Conservation (phyloP, 2,888 invertebrate species). For the Ophion obscuratus region DNA sequence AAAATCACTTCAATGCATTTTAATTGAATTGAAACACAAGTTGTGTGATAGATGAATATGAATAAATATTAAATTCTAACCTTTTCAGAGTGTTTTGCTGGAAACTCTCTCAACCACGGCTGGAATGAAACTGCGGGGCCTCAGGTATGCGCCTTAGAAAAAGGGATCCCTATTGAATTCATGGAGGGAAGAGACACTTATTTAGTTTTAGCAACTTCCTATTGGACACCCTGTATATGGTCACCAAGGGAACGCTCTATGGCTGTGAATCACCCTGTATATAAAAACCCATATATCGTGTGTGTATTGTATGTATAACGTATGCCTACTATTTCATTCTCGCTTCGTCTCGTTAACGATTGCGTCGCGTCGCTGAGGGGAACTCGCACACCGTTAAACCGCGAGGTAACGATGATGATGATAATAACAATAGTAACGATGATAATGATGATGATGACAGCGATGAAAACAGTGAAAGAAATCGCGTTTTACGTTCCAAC, state of each 20-base stretch:
- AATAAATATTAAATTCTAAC: too few relatives aligned
- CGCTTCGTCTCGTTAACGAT: slow-evolving; percentile 63
- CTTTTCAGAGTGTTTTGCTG: too few relatives aligned
- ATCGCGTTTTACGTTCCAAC: slow-evolving; percentile 26
- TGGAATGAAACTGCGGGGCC: too few relatives aligned
- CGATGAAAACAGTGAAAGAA: slow-evolving; percentile 40
- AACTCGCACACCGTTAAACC: slow-evolving; percentile 32
- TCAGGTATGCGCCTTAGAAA: too few relatives aligned
- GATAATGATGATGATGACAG: slow-evolving; percentile 44
- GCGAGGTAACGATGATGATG: slow-evolving; percentile 43
- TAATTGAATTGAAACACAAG: too few relatives aligned
- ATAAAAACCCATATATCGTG: slow-evolving; percentile 4
- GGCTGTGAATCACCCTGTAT: background rate
- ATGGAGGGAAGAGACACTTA: too few relatives aligned
- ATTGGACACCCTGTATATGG: too few relatives aligned
- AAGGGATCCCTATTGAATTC: too few relatives aligned
- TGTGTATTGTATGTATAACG: slow-evolving; percentile 5
- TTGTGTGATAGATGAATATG: too few relatives aligned
- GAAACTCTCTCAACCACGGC: too few relatives aligned
- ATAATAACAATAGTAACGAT: slow-evolving; percentile 41
- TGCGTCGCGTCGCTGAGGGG: slow-evolving; percentile 23
- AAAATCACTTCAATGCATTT: too few relatives aligned
- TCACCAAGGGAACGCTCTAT: background rate
- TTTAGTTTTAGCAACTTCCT: too few relatives aligned
- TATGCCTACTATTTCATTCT: slow-evolving; percentile 42